Conservation (phyloP, 2,113 vertebrate species). For the Colossoma macropomum region DNA sequence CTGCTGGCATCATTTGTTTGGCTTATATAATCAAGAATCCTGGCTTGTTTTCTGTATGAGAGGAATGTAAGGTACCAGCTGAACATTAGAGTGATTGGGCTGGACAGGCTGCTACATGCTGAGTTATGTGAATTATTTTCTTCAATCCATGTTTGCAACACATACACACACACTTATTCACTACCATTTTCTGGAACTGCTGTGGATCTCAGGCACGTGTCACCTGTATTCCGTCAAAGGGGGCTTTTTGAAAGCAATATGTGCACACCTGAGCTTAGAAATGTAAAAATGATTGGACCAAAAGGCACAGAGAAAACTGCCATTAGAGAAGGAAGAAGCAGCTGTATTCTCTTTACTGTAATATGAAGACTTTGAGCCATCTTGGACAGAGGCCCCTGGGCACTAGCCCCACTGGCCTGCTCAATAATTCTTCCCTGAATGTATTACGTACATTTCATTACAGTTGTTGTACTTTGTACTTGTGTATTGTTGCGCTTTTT, state of each 20-base stretch:
- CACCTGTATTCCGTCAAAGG: not conserved
- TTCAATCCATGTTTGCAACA: not conserved
- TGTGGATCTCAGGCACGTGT: not conserved
- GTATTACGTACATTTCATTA: too few species aligned
- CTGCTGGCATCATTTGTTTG: not conserved
- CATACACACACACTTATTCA: not conserved
- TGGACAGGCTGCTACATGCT: conserved; percentile 40
- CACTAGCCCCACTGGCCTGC: too few species aligned
- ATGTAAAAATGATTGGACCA: not conserved
- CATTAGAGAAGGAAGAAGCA: not conserved
- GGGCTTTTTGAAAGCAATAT: not conserved
- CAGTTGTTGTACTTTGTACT: too few species aligned
- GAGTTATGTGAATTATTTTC: conserved; percentile 42
- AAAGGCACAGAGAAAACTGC: not conserved
- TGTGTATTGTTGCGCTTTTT: too few species aligned
- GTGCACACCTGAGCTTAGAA: not conserved
- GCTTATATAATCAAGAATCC: conserved; percentile 8
- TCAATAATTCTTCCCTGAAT: too few species aligned
- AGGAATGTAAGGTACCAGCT: conserved; percentile 14
- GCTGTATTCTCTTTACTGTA: not conserved
- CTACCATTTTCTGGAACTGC: not conserved
- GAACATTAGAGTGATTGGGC: conserved; percentile 4
- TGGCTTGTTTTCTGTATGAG: not conserved
- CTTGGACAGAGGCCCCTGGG: too few species aligned
- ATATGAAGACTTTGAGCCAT: too few species aligned